Conservation (phyloP, 92 coral and sea anemone species). For the Zoanthus solanderi region DNA sequence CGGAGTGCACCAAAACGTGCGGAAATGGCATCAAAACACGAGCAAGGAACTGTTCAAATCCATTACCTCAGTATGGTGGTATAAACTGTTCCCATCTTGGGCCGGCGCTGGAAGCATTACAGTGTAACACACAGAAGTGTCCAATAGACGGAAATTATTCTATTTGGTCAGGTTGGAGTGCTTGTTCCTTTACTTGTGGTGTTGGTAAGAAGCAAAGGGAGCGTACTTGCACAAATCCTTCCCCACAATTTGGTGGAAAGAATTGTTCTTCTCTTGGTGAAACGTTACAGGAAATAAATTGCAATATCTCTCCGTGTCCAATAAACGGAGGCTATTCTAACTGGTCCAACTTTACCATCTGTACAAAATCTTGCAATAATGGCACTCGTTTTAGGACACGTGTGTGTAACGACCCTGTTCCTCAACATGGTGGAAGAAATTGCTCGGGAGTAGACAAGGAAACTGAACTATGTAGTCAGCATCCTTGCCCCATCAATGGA, state of each 20-base stretch:
- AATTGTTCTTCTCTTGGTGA: slow-evolving; percentile 81
- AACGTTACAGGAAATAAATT: slow-evolving; percentile 44
- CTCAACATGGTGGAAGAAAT: slow-evolving; percentile 69
- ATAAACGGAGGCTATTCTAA: slow-evolving; percentile 58
- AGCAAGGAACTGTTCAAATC: slow-evolving; percentile 67
- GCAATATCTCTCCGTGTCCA: slow-evolving; percentile 74
- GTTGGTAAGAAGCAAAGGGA: slow-evolving; percentile 64
- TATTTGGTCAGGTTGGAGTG: slow-evolving; percentile 68
- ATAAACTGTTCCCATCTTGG: slow-evolving; percentile 71
- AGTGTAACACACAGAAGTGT: slow-evolving; percentile 72
- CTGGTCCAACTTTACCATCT: slow-evolving; percentile 70
- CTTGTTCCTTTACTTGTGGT: slow-evolving; percentile 79
- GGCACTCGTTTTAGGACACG: slow-evolving; percentile 63
- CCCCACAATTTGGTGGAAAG: slow-evolving; percentile 80
- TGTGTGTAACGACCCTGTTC: slow-evolving; percentile 67
- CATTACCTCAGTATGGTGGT: slow-evolving; percentile 71
- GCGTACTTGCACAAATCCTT: slow-evolving; percentile 77
- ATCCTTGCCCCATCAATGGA: slow-evolving; percentile 79
- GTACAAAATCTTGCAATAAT: slow-evolving; percentile 62
- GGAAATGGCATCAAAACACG: slow-evolving; percentile 63
- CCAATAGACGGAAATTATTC: slow-evolving; percentile 86
- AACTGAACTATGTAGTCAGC: slow-evolving; percentile 50
- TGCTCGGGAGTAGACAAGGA: slow-evolving; percentile 63
- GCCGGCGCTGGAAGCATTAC: slow-evolving; percentile 48
- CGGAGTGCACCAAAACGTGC: slow-evolving; percentile 64